phyloP scores from a whole-genome alignment of 2,888 invertebrate genomes.

The Morinoia aosen region DNA sequence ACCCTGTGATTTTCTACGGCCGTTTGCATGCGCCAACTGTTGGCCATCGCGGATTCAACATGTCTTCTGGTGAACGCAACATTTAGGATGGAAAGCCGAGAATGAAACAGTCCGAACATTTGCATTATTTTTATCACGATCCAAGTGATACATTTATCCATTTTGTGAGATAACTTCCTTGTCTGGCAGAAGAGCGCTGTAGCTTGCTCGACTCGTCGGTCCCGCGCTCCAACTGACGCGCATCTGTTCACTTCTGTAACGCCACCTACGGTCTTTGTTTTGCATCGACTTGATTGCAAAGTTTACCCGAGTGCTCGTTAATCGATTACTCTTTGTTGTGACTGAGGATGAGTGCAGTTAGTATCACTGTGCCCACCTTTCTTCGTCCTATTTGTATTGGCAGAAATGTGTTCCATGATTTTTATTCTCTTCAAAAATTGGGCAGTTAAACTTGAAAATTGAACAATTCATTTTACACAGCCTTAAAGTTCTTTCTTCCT shows the following conservation, averaged over 20 bases:
- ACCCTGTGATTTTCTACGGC: not conserved
- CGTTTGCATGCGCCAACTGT: not conserved
- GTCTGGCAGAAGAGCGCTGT: not conserved
- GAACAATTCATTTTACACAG: not conserved
- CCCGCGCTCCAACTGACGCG: not conserved
- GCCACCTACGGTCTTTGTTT: not conserved
- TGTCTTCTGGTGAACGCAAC: not conserved
- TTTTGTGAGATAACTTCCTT: not conserved
- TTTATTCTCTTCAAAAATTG: not conserved
- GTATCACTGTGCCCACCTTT: not conserved
- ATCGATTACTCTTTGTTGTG: constrained; percentile 10
- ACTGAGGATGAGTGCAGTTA: not conserved
- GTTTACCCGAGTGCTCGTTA: constrained; percentile 10
- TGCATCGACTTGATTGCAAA: not conserved
- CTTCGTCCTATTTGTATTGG: not conserved
- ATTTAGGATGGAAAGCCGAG: not conserved
- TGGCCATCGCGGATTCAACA: not conserved
- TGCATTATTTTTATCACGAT: constrained; percentile 6
- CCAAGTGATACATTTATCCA: not conserved
- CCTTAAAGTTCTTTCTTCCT: not conserved
- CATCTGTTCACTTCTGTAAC: not conserved
- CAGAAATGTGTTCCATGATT: not conserved
- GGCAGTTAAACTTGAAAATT: not conserved
- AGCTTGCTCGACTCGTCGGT: not conserved
- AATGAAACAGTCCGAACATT: not conserved